These are phyloP conservation scores for Lagocephalus sceleratus DNA, from an alignment of 2,797 vertebrate species.

Conservation along the genomic window DNA sequence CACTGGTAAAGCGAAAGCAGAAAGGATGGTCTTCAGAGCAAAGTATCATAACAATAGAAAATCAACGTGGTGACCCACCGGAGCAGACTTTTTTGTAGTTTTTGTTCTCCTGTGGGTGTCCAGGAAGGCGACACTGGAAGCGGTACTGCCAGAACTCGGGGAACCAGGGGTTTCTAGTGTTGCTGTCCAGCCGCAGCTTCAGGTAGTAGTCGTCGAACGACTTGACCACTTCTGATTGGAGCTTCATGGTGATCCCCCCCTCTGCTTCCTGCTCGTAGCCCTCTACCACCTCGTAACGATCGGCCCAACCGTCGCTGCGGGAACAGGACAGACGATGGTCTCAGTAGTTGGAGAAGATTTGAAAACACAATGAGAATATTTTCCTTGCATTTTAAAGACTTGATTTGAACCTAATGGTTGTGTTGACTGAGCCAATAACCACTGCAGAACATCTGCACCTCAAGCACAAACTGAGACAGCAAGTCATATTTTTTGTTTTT, in stretches of 20 bases:
- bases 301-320: constrained; percentile 94
- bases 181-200: constrained; percentile 88
- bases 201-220: constrained; percentile 95
- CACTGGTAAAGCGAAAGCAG: not conserved
- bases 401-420: too few relatives aligned
- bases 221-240: constrained; percentile 90
- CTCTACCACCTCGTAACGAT: constrained; percentile 97
- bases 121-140: constrained; percentile 92
- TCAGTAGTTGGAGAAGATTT: not conserved
- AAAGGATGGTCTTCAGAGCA: not conserved
- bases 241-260: constrained; percentile 97
- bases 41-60: not conserved
- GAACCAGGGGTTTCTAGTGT: constrained; percentile 96
- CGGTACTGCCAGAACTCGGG: constrained; percentile 98
- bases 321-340: constrained; percentile 1
- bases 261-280: constrained; percentile 94
- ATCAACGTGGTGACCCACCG: constrained; percentile 70
- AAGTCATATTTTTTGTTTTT: constrained; percentile 13
- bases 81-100: constrained; percentile 94
- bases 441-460: not conserved
- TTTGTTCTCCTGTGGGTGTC: constrained; percentile 88
- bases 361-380: not conserved
- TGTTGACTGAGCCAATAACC: too few relatives aligned
- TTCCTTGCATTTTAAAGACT: too few relatives aligned
- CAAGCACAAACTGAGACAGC: constrained; percentile 5